Percentiles rank a stretch among this genome's conserved stretches.
These are phyloP conservation scores for Serilophus lunatus DNA, from an alignment of 2,113 vertebrate genomes.

Conservation along the genomic window DNA sequence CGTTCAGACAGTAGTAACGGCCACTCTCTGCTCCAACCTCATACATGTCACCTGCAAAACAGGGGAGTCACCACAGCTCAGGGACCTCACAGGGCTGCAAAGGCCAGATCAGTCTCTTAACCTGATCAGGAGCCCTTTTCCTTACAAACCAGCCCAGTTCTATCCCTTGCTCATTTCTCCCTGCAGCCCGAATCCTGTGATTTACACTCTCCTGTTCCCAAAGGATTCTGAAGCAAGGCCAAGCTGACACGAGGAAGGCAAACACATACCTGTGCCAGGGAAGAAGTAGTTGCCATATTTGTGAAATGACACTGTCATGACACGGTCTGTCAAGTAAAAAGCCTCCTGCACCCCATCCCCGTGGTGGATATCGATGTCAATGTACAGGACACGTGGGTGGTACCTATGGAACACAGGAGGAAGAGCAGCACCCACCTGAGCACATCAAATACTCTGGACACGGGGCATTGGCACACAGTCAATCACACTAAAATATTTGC, in stretches of 20 bases:
- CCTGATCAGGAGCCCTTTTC: not conserved
- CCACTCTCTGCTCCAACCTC: slow-evolving; percentile 97
- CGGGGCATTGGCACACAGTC: accelerated
- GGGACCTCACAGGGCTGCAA: not conserved
- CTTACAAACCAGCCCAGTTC: not conserved
- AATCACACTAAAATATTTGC: not conserved
- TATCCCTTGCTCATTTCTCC: not conserved
- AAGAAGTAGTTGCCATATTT: slow-evolving; percentile 99
- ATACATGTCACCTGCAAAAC: slow-evolving; percentile 93
- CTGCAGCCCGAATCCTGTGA: accelerated
- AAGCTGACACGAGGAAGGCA: not conserved
- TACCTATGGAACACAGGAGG: slow-evolving; percentile 75
- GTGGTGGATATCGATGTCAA: slow-evolving; percentile 98
- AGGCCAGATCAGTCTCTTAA: not conserved
- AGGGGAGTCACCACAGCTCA: not conserved
- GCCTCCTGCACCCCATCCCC: slow-evolving; percentile 97
- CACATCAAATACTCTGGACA: accelerated
- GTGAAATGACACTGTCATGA: slow-evolving; percentile 99
- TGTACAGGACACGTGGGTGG: slow-evolving; percentile 95
- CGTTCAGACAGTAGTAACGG: slow-evolving; percentile 96
- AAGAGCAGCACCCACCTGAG: not conserved
- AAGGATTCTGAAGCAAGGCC: not conserved
- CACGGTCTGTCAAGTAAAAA: slow-evolving; percentile 96
- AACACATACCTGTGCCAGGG: slow-evolving; percentile 87
- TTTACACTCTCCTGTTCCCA: not conserved